Evolutionary conservation across 2,797 vertebrate genomes (phyloP).

Genomic region (Halcyon leucocephala): DNA sequence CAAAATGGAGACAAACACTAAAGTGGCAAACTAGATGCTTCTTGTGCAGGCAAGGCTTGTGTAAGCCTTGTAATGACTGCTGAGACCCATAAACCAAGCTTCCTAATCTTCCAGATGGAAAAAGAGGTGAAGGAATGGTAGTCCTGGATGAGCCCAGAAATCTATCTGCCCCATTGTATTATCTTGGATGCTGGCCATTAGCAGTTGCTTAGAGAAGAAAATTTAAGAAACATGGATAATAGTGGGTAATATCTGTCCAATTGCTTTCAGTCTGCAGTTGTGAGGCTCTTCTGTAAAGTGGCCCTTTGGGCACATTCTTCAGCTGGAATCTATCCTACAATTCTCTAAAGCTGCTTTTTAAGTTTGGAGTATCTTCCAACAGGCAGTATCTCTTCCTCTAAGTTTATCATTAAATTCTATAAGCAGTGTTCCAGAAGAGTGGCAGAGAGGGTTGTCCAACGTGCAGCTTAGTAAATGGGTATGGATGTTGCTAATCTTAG

Average conservation of each 20-base stretch:
- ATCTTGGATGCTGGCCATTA: background rate
- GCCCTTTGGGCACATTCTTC: background rate
- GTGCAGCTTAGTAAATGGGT: background rate
- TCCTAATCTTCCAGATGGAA: background rate
- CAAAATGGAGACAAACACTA: background rate
- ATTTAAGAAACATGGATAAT: background rate
- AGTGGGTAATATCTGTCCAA: background rate
- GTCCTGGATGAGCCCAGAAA: background rate
- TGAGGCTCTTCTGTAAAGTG: background rate
- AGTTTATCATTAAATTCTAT: background rate
- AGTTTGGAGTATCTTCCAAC: background rate
- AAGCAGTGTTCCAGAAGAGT: background rate
- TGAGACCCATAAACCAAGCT: background rate
- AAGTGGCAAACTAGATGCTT: background rate
- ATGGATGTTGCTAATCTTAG: background rate
- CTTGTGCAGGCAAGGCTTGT: background rate
- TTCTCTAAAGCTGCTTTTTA: background rate
- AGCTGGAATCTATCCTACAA: background rate
- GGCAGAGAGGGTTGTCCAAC: background rate
- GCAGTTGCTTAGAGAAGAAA: background rate
- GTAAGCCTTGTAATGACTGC: background rate
- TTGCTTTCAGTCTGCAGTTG: background rate
- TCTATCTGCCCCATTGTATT: background rate
- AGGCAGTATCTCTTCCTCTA: background rate
- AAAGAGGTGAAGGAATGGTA: background rate